phyloP scores from a whole-genome alignment of 2,888 invertebrate genomes.

The Rhopalosiphum nymphaeae region DNA sequence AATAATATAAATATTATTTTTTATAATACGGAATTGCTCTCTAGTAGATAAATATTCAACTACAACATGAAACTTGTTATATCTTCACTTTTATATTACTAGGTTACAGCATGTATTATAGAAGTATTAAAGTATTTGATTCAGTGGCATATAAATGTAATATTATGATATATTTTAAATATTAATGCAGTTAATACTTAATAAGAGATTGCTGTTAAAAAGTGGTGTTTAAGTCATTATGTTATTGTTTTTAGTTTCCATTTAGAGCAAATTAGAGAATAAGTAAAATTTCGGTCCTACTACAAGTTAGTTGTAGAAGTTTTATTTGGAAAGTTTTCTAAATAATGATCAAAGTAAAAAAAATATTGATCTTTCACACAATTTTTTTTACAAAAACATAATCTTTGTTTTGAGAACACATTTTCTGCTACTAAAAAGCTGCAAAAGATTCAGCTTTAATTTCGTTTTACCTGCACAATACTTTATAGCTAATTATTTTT shows the following conservation, averaged over 20 bases:
- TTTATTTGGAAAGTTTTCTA: neutral
- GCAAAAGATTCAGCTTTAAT: neutral
- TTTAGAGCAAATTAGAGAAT: neutral
- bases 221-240: neutral
- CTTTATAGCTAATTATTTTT: neutral
- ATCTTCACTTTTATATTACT: neutral
- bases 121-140: neutral
- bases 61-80: neutral
- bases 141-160: neutral
- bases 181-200: neutral
- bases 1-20: neutral
- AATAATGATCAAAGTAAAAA: neutral
- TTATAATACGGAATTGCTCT: neutral
- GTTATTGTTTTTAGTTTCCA: neutral
- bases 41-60: slow-evolving; percentile 8
- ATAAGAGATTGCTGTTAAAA: neutral
- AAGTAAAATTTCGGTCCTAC: neutral
- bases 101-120: neutral
- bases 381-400: too few species aligned
- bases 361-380: neutral
- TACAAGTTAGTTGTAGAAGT: neutral
- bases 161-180: neutral
- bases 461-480: neutral
- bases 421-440: neutral
- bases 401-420: neutral